phyloP scores from a whole-genome alignment of 2,797 vertebrate genomes.

The Poeciliopsis paucimaculata region DNA sequence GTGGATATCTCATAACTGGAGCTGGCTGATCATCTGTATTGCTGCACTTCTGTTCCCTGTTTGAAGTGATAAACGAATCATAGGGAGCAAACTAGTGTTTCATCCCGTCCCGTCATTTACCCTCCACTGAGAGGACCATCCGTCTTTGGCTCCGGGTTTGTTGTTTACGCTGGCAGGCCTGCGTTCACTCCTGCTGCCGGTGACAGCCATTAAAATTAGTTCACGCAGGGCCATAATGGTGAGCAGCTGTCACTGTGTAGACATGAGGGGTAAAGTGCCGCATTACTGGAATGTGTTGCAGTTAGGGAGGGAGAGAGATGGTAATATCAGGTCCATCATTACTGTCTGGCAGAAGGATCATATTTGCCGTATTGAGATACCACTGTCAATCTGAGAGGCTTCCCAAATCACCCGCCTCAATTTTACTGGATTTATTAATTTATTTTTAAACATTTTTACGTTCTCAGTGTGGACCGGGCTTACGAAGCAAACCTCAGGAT shows the following conservation, averaged over 20 bases:
- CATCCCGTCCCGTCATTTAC: constrained; percentile 54
- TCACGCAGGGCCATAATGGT: constrained; percentile 71
- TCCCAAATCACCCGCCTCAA: constrained; percentile 23
- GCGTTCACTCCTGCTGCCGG: constrained; percentile 54
- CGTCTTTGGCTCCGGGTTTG: constrained; percentile 55
- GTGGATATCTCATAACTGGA: constrained; percentile 22
- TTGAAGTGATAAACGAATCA: constrained; percentile 43
- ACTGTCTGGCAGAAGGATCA: constrained; percentile 45
- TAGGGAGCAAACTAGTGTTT: constrained; percentile 40
- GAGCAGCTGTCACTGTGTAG: constrained; percentile 78
- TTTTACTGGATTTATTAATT: neutral
- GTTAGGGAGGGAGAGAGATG: constrained; percentile 38
- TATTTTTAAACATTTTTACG: constrained; percentile 20
- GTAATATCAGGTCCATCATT: constrained; percentile 48
- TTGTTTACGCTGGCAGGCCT: constrained; percentile 72
- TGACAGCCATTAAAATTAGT: constrained; percentile 79
- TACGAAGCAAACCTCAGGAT: constrained; percentile 35
- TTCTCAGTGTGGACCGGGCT: constrained; percentile 24
- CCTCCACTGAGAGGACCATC: constrained; percentile 56
- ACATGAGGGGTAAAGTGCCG: constrained; percentile 72
- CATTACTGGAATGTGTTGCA: constrained; percentile 68
- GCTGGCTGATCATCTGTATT: constrained; percentile 12
- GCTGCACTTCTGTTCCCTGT: constrained; percentile 36
- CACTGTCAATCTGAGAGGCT: constrained; percentile 4
- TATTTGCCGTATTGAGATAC: constrained; percentile 27